Base-by-base conservation (phyloP, 1,140 invertebrate genomes). In the Cydia amplana region DNA sequence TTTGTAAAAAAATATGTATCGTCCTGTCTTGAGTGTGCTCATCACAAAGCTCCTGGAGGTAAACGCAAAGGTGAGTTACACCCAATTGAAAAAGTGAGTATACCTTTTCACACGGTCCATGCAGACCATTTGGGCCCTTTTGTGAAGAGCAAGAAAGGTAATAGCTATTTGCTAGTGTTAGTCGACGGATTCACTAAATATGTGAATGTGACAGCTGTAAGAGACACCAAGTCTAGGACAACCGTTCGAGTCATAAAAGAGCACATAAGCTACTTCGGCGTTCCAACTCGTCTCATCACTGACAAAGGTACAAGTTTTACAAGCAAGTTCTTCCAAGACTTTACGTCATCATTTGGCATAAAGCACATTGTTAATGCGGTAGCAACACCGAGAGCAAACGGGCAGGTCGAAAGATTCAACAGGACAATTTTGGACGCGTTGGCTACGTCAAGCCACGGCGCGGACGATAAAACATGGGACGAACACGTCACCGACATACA, bases 1-100 rank as follows among this genome's bases (percentile, higher is more conserved):
- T 77, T 75, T 23, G 76, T 78, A 4, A 36, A 49, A 23, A 78
- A 78, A 36, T 77, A 78, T 32, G 74, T 75, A 14, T 14, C n/a
- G 12, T 55, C 63, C 12, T 78, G 77, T 51, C 32, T 78, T 12
- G 67, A 77, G 14, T 78, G 77, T 67, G 74, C 74, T 4, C 49
- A 65, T 18, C 51, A 46, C 23, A 78, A 78, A 40, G 32, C n/a
- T 2, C 46, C 76, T 9, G 43, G 49, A 49, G 77, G 77, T 7
- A 77, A 67, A 43, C 18, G 10, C 23, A 28, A 76, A 72, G 77
- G 74, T 36, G 76, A 65, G 20, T 60, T 78, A 18, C 20, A 76
- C 32, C 43, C 36, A 3, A 64, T 72, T 16, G 70, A 72, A 72
- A 72, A 72, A 4, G 36, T 51, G 10, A 46, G 36, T 12, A 32